Evolutionary conservation across 2,888 invertebrate species (phyloP), one percentile per base, ranked within the genome.

Genomic region (Leptodirus hochenwartii): DNA sequence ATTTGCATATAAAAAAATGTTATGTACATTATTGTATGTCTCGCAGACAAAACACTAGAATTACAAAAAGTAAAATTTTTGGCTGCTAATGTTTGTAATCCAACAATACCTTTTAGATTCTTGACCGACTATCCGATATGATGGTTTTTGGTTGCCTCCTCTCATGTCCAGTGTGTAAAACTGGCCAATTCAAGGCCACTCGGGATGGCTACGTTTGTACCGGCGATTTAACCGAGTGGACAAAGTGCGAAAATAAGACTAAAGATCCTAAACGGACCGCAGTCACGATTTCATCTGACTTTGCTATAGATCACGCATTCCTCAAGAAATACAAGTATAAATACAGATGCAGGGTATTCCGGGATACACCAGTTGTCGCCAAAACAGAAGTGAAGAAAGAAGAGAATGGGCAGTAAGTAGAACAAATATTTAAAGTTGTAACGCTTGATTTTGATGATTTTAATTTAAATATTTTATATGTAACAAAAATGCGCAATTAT

Each of bases 81-180:
- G n/a, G n/a, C n/a, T n/a, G n/a, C n/a, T n/a, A n/a, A n/a, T n/a
- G n/a, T n/a, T n/a, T n/a, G n/a, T n/a, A n/a, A n/a, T n/a, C n/a
- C n/a, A n/a, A n/a, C n/a, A n/a, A n/a, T 30, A 25, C 29, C 37
- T 58, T 58, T 15, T 46, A 85, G 79, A 65, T 77, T 32, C 49
- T 81, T 32, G 84, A 90, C 51, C 63, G 64, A 29, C 51, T 90
- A 4, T 66, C 81, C 6, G 96, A 98, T 54, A 62, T 71, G 17
- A 75, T 96, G 69, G 66, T 75, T 0, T 98, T 96, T 58, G 98
- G 96, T 16, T 69, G 73, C 2, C 59, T 88, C 3, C 53, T 65
- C 34, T 68, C 67, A 0, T 98, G 96, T 44, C 51, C 67, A 1
- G 73, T 77, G 41, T 98, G 96, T 48, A 65, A 68, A 29, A 51